Evolutionary conservation across 2,888 invertebrate species (phyloP).

Genomic region (Anarsia innoxiella): DNA sequence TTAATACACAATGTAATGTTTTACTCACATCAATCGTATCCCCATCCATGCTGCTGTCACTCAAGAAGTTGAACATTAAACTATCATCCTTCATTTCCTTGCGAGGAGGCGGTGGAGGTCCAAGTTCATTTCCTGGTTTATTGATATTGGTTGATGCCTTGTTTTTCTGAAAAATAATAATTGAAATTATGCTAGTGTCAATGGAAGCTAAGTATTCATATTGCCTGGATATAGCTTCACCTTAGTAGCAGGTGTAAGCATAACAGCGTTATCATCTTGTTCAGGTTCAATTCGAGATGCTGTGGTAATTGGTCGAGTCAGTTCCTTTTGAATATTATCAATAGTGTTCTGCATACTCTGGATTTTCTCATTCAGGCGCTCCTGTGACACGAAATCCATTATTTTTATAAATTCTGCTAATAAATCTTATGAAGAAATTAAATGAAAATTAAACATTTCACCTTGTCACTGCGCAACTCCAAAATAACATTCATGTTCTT

Average conservation of each 20-base stretch:
- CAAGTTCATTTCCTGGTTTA: not conserved
- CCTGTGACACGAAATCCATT: conserved; percentile 25
- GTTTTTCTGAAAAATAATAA: conserved; percentile 1
- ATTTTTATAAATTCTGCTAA: too few species aligned
- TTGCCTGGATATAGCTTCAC: too few species aligned
- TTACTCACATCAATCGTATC: conserved; percentile 21
- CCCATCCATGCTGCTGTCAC: conserved; percentile 42
- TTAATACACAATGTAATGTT: too few species aligned
- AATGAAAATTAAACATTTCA: too few species aligned
- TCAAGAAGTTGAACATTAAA: conserved; percentile 29
- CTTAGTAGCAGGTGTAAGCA: conserved; percentile 24
- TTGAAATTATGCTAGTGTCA: too few species aligned
- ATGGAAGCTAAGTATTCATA: too few species aligned
- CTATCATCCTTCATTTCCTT: conserved; percentile 22
- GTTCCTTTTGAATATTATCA: conserved; percentile 52
- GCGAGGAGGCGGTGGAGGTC: conserved; percentile 14
- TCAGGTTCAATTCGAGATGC: conserved; percentile 20
- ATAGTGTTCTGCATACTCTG: conserved; percentile 43
- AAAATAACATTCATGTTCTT: conserved; percentile 38
- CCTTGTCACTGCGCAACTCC: conserved; percentile 45
- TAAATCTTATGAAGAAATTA: too few species aligned
- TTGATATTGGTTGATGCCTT: not conserved
- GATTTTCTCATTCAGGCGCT: conserved; percentile 41
- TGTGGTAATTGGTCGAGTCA: conserved; percentile 27
- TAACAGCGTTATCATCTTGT: conserved; percentile 36